Conservation (phyloP, 2,797 vertebrate genomes). For the Acestrorhynchus altus region DNA sequence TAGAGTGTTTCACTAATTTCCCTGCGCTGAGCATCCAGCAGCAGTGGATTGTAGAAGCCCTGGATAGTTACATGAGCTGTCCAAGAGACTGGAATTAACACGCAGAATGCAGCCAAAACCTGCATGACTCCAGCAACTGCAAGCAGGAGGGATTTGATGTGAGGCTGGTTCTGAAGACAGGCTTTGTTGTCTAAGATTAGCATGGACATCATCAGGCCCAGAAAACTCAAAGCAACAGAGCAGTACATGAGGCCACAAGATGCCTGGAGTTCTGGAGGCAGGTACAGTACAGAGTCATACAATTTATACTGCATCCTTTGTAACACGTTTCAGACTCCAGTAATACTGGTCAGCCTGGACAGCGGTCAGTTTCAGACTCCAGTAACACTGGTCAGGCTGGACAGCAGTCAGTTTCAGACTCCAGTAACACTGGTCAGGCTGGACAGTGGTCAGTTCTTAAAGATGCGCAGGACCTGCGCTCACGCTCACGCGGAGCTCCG, state of each 20-base stretch:
- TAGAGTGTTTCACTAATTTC: conserved; percentile 94
- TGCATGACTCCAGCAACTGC: conserved; percentile 81
- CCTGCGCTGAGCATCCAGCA: conserved; percentile 85
- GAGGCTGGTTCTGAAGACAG: conserved; percentile 49
- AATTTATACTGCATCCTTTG: conserved; percentile 77
- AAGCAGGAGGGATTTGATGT: conserved; percentile 72
- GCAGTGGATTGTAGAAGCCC: conserved; percentile 90
- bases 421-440: too few relatives aligned
- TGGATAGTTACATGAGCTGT: conserved; percentile 85
- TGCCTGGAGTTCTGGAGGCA: conserved; percentile 75
- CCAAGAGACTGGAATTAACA: conserved; percentile 89
- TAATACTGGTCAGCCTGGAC: too few relatives aligned
- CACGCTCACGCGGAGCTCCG: too few relatives aligned
- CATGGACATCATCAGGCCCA: conserved; percentile 72
- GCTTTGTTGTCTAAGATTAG: conserved; percentile 67
- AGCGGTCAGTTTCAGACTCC: too few relatives aligned
- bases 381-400: too few relatives aligned
- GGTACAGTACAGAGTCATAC: conserved; percentile 77
- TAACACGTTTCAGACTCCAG: too few relatives aligned
- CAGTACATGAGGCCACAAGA: conserved; percentile 88
- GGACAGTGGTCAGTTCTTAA: too few relatives aligned
- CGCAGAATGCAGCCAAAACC: conserved; percentile 78
- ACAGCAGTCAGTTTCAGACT: too few relatives aligned
- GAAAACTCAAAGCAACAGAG: conserved; percentile 64
- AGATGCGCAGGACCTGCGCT: too few relatives aligned